phyloP scores from a whole-genome alignment of 2,113 vertebrate species.

The Pavo muticus region DNA sequence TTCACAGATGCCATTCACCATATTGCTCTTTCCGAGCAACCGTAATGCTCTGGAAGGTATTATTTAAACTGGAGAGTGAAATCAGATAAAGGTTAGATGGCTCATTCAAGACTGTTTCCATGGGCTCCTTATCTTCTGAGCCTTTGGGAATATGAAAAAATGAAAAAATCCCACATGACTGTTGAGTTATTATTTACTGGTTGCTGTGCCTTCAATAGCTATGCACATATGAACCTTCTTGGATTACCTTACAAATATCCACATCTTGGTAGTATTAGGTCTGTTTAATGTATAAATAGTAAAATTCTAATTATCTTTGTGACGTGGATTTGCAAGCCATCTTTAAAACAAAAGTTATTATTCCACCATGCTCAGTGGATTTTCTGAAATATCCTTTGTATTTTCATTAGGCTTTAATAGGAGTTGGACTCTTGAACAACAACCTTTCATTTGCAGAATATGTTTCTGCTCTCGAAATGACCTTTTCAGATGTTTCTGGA shows the following conservation, averaged over 20 bases:
- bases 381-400: constrained; percentile 15
- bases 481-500: background rate
- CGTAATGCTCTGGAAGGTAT: background rate
- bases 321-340: background rate
- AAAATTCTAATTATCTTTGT: background rate
- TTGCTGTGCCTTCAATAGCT: background rate
- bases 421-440: constrained; percentile 16
- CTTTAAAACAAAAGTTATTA: background rate
- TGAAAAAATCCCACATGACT: background rate
- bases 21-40: background rate
- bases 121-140: background rate
- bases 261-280: background rate
- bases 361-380: background rate
- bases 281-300: background rate
- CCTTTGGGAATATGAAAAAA: background rate
- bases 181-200: background rate
- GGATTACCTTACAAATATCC: background rate
- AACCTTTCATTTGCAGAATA: background rate
- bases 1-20: background rate
- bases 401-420: constrained; percentile 29
- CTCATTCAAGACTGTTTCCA: background rate
- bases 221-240: background rate
- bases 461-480: background rate
- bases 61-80: background rate
- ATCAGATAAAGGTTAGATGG: background rate